Evolutionary conservation across 2,797 vertebrate species (phyloP).

Genomic region (Graptemys geographica): DNA sequence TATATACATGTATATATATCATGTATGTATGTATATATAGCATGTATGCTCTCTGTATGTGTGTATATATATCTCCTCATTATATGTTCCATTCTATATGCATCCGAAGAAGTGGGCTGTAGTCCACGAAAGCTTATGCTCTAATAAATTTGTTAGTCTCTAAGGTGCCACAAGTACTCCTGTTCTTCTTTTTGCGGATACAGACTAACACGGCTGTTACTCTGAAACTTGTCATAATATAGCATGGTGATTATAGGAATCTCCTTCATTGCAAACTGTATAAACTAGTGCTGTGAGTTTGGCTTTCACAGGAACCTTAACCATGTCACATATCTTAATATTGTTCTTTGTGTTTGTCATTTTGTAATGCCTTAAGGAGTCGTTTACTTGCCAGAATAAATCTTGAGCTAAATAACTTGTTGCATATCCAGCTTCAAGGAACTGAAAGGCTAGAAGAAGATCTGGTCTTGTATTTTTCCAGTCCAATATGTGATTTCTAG

Average conservation of each 20-base stretch:
- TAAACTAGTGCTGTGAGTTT: not conserved
- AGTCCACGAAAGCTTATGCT: no score
- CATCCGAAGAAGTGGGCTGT: no score
- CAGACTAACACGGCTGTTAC: no score
- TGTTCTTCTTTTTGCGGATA: no score
- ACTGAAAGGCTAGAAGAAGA: not conserved
- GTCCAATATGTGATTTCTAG: not conserved
- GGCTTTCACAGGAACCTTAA: not conserved
- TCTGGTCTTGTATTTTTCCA: not conserved
- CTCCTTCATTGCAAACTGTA: rapidly evolving
- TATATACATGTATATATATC: no score
- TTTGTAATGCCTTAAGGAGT: not conserved
- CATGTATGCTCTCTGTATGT: no score
- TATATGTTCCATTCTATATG: no score
- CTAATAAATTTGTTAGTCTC: no score
- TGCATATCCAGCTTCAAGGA: not conserved
- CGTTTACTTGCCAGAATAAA: not conserved
- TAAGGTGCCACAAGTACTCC: no score
- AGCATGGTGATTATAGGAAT: not conserved
- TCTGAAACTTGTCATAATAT: no score
- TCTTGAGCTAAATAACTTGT: not conserved
- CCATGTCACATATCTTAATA: not conserved
- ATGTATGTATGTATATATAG: no score
- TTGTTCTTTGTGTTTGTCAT: not conserved
- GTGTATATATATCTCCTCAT: no score